A percentile compares a stretch with the other conserved stretches of the same genome.
These are phyloP conservation scores for Diadegma fenestrale DNA, from an alignment of 2,888 invertebrate genomes.

Conservation along the genomic window DNA sequence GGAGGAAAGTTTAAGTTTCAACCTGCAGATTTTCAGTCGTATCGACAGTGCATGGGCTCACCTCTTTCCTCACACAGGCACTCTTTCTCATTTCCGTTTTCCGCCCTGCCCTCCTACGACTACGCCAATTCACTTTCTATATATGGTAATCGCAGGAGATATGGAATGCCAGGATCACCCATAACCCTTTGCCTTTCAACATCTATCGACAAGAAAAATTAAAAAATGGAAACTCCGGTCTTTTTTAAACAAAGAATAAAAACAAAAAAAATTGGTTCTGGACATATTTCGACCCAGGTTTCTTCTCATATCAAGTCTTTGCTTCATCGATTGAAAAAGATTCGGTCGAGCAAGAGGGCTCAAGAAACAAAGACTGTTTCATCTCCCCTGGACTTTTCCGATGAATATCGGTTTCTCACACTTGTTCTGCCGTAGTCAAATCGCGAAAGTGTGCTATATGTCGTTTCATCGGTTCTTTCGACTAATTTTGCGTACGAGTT, in stretches of 20 bases:
- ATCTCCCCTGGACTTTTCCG: constrained; percentile 13
- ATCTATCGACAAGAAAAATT: not conserved
- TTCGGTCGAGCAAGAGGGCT: too few relatives aligned
- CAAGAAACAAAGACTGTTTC: not conserved
- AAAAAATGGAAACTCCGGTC: not conserved
- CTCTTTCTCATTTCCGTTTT: constrained; percentile 63
- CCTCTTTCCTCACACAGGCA: constrained; percentile 14
- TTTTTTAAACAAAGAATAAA: not conserved
- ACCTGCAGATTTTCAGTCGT: constrained; percentile 32
- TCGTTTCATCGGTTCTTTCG: constrained; percentile 16
- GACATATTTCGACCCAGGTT: not conserved
- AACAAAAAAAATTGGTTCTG: not conserved
- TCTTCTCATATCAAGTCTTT: not conserved
- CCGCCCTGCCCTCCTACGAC: constrained; percentile 18
- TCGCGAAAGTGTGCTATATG: constrained; percentile 6
- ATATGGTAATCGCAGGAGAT: constrained; percentile 17
- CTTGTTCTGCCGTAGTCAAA: not conserved
- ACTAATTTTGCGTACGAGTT: constrained; percentile 44
- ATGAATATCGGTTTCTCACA: constrained; percentile 36
- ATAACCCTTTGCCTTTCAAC: not conserved
- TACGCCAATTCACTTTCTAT: constrained; percentile 11
- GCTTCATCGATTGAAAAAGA: constrained; percentile 2
- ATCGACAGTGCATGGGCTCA: constrained; percentile 34
- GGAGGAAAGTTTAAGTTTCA: constrained; percentile 37
- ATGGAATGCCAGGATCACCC: not conserved